Percentiles rank a stretch among this genome's conserved stretches.
Evolutionary conservation across 35 echinoderm and acorn worm genomes (phyloP).

Genomic region (Apostichopus parvimensis): DNA sequence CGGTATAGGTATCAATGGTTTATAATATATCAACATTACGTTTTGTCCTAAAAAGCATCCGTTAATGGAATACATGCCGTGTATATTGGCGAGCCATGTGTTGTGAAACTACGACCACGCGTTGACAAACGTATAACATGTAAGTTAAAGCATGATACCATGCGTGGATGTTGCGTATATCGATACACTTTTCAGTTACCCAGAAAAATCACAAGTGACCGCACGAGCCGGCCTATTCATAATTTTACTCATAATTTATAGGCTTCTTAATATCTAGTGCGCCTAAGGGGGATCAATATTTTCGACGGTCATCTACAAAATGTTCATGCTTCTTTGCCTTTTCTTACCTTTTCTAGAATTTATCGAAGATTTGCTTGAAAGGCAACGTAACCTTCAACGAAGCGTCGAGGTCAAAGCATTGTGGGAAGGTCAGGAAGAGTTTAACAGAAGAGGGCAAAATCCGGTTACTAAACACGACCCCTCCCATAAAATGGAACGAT

Average conservation of each 20-base stretch:
- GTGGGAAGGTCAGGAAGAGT: neutral
- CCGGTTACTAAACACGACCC: neutral
- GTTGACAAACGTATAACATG: no score
- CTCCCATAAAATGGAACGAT: neutral
- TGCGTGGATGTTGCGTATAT: neutral
- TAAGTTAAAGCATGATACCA: neutral
- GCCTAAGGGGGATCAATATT: neutral
- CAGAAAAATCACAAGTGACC: neutral
- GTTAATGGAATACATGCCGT: no score
- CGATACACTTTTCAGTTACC: neutral
- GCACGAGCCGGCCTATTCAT: neutral
- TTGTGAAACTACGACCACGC: no score
- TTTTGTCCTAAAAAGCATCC: no score
- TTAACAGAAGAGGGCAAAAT: neutral
- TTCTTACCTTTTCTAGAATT: neutral
- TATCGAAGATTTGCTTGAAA: neutral
- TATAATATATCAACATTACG: no score
- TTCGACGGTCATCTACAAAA: neutral
- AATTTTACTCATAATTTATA: no score
- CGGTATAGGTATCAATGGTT: no score
- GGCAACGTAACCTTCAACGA: neutral
- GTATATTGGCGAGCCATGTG: no score
- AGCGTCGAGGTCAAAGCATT: constrained; percentile 6
- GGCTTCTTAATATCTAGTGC: neutral
- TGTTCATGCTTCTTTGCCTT: neutral